These are phyloP conservation scores for Metopia argyrocephala DNA, from an alignment of 2,888 invertebrate genomes.

Conservation along the genomic window DNA sequence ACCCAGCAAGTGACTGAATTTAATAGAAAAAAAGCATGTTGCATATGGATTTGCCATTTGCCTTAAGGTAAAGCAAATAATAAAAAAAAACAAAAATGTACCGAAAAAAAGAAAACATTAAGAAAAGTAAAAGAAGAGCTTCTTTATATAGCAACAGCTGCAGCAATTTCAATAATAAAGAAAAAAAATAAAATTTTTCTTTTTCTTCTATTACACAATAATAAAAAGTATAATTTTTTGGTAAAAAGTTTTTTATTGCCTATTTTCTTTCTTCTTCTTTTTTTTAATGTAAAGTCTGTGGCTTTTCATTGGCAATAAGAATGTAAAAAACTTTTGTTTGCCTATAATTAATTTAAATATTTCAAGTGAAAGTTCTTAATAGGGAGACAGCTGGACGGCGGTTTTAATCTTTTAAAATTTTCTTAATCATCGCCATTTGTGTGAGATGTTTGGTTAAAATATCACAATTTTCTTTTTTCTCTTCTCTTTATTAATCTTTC, in stretches of 20 bases:
- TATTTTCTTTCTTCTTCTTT: no score
- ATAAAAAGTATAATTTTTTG: not conserved
- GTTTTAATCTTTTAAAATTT: not conserved
- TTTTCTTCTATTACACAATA: not conserved
- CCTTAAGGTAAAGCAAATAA: slow-evolving; percentile 51
- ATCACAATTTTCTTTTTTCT: not conserved
- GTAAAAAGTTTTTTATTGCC: no score
- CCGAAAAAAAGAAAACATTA: not conserved
- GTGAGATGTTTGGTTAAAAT: not conserved
- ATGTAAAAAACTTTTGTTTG: slow-evolving; percentile 30
- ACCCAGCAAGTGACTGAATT: slow-evolving; percentile 22
- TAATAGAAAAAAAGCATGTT: slow-evolving; percentile 13
- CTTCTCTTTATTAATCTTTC: not conserved
- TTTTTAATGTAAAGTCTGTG: no score
- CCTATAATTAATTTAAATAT: slow-evolving; percentile 42
- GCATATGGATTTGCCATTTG: slow-evolving; percentile 55
- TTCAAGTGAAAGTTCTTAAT: not conserved
- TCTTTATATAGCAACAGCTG: slow-evolving; percentile 14
- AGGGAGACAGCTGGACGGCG: not conserved
- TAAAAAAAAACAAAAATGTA: slow-evolving; percentile 12
- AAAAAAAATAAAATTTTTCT: not conserved
- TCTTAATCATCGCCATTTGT: not conserved
- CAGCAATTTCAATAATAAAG: not conserved
- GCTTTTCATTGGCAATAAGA: not conserved
- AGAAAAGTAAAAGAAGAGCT: not conserved